Evolutionary conservation across 2,888 invertebrate species (phyloP), one percentile per base, ranked within the genome.

Genomic region (Eremobia ochroleuca): DNA sequence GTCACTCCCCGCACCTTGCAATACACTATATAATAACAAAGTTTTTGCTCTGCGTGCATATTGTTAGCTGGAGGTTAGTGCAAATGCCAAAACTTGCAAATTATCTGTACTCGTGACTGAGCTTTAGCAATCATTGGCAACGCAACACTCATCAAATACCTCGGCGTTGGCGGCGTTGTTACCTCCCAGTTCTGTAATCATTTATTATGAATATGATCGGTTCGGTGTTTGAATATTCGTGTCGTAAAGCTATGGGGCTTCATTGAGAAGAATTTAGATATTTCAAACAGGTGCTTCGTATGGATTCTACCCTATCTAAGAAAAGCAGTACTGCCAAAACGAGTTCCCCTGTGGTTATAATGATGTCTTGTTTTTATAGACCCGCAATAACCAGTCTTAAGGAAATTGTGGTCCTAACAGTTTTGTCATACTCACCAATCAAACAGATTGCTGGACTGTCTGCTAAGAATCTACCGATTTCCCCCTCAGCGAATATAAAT

Each of bases 81-180:
- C 92, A 94, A 94, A 96, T 94, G 94, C 94, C 95, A 94, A 95
- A 95, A 95, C 94, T 94, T 90, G 92, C 94, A 93, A 95, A 96
- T 96, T 95, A 95, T 94, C 90, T 90, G 81, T 90, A 92, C 88
- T 95, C 96, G 96, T 96, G 96, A 95, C 94, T 95, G 91, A 93
- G 92, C 94, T 95, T 94, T 94, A 91, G 94, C 93, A 95, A 94
- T 94, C 92, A 93, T 92, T 91, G 88, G 88, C 89, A 92, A 93
- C 92, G 94, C 92, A 94, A 92, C 93, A 89, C 93, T 92, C 94
- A 93, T 94, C 94, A 93, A 91, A 91, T 89, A 91, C 86, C 84
- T 84, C 77, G 80, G 83, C 73, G 88, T 82, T 64, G 69, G 85
- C 55, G 83, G 88, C 87, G 89, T 87, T 89, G 87, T 90, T 76